Evolutionary conservation across 2,888 invertebrate species (phyloP).

Genomic region (Ophion ventricosus): DNA sequence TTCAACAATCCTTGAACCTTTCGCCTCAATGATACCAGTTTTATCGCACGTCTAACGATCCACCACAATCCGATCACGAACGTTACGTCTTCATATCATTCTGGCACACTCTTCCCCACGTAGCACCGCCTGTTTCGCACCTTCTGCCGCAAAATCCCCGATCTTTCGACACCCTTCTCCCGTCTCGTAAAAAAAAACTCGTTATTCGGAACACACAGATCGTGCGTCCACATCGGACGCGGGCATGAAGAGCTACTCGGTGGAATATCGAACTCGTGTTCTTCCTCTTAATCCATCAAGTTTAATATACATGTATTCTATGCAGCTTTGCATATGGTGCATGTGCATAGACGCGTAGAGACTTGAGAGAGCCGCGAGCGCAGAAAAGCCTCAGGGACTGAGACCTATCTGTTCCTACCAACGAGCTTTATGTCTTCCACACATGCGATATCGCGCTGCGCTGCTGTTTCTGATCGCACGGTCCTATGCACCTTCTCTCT

Average conservation of each 20-base stretch:
- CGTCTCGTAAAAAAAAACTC: neutral
- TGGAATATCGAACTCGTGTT: conserved; percentile 51
- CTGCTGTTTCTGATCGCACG: conserved; percentile 59
- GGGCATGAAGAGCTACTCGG: conserved; percentile 19
- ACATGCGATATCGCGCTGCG: conserved; percentile 64
- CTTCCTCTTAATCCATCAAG: conserved; percentile 60
- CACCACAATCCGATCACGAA: neutral
- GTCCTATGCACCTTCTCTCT: conserved; percentile 10
- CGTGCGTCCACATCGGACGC: conserved; percentile 2
- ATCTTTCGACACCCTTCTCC: neutral
- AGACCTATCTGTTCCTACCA: conserved; percentile 64
- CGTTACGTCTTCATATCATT: neutral
- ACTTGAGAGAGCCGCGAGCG: conserved; percentile 55
- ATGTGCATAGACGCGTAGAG: conserved; percentile 7
- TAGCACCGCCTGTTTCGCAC: neutral
- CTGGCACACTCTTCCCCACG: neutral
- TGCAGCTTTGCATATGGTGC: conserved; percentile 1
- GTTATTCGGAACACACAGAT: conserved; percentile 23
- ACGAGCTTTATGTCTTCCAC: conserved; percentile 66
- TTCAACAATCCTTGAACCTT: neutral
- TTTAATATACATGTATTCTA: conserved; percentile 42
- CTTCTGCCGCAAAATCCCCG: neutral
- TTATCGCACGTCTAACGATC: neutral
- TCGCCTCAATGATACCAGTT: neutral
- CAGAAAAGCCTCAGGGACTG: conserved; percentile 57